Base-by-base conservation (phyloP, 1,140 invertebrate species). In the Neotoxoptera formosana region DNA sequence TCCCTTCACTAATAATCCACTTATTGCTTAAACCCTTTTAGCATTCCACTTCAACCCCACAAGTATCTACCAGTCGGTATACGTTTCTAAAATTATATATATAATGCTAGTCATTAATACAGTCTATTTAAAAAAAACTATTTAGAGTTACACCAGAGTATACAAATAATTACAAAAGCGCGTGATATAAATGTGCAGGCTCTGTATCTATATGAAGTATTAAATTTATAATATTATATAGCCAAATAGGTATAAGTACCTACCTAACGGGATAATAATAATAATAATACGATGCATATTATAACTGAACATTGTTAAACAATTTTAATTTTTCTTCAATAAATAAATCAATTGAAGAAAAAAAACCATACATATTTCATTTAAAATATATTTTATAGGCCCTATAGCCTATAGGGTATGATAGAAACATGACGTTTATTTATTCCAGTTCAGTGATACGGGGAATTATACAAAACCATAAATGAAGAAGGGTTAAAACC, bases 1-100 rank as follows among this genome's bases (percentile, higher is more conserved):
- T 2, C 30, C 45, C 20, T 25, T 34, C 48, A 81, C 67, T 34
- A 51, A 92, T 83, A 92, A 92, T 92, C 91, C 91, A 92, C 91
- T 92, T 83, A 92, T 48, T 51, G 1, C 48, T 92, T 36, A 34
- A 92, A 92, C 91, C 91, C 91, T 92, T 83, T 92, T 48, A 36
- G 36, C 21, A n/a, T 83, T n/a, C n/a, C 30, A 23, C 36, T 91
- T 30, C 20, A 51, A 51, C 67, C 67, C 90, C 20, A 36, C 56
- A 83, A 76, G 67, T 36, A 89, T 53, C 21, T 47, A 25, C n/a
- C 8, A 89, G 20, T 36, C n/a, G 20, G 87, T 53, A 89, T 47
- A 30, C 84, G 23, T 84, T 84, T 84, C 23, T 45, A 14, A 45
- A 45, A 84, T 45, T 25, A 0, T 83, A 23, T 36, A 45, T n/a